These are phyloP conservation scores for Pollenia amentaria DNA, from an alignment of 2,888 invertebrate species.

Conservation along the genomic window DNA sequence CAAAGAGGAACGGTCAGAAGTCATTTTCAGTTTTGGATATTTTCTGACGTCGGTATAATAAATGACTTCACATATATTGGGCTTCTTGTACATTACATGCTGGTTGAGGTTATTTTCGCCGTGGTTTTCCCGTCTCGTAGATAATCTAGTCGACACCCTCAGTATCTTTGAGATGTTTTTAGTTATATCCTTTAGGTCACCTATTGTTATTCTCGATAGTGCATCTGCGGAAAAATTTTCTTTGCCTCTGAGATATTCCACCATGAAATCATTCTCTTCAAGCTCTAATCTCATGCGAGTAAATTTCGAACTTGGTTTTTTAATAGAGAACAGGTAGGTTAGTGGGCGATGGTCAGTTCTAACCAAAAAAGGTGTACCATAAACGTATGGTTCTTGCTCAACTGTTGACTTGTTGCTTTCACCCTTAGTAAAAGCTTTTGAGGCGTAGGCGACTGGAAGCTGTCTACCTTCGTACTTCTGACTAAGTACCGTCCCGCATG, in stretches of 20 bases:
- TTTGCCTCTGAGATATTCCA: no score
- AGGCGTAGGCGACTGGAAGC: slow-evolving; percentile 69
- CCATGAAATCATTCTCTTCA: slow-evolving; percentile 71
- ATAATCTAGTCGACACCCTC: slow-evolving; percentile 18
- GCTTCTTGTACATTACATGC: slow-evolving; percentile 11
- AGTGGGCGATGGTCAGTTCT: slow-evolving; percentile 75
- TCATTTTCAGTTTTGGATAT: slow-evolving; percentile 27
- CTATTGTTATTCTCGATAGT: slow-evolving; percentile 38
- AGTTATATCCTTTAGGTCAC: slow-evolving; percentile 47
- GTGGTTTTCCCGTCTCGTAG: slow-evolving; percentile 12
- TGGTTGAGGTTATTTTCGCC: not conserved
- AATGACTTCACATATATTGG: slow-evolving; percentile 39
- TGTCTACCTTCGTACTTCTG: slow-evolving; percentile 42
- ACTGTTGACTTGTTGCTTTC: slow-evolving; percentile 29
- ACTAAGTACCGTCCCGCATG: slow-evolving; percentile 65
- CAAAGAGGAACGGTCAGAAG: slow-evolving; percentile 2
- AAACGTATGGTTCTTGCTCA: slow-evolving; percentile 72
- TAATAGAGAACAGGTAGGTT: slow-evolving; percentile 75
- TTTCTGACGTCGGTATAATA: not conserved
- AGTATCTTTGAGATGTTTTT: no score
- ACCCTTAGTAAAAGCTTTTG: slow-evolving; percentile 74
- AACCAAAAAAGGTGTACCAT: slow-evolving; percentile 72
- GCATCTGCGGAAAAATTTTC: no score
- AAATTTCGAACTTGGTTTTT: slow-evolving; percentile 73
- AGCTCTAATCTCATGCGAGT: slow-evolving; percentile 76